Conservation (phyloP, 2,113 vertebrate species). For the Alexandromys fortis region DNA sequence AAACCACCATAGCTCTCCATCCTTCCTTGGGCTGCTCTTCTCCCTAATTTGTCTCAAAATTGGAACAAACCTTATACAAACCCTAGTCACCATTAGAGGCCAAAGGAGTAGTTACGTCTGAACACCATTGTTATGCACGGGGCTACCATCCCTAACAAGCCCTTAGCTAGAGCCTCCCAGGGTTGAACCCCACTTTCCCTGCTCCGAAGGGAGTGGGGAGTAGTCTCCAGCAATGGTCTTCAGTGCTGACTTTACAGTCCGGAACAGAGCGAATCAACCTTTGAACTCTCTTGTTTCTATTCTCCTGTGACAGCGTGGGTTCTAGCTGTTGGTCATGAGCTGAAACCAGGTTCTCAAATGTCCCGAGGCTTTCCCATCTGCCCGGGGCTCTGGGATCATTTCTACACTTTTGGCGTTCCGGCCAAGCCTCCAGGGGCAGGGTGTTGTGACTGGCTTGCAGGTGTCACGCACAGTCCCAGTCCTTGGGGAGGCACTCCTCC, state of each 20-base stretch:
- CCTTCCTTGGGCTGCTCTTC: neutral
- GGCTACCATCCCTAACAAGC: slow-evolving; percentile 51
- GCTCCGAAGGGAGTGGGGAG: neutral
- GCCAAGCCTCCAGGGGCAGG: neutral
- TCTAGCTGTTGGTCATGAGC: slow-evolving; percentile 61
- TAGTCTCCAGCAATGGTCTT: slow-evolving; percentile 70
- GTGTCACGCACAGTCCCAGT: neutral
- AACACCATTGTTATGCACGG: neutral
- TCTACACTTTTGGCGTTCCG: slow-evolving; percentile 39
- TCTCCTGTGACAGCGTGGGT: slow-evolving; percentile 27
- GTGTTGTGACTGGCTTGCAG: neutral
- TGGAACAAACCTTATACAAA: neutral
- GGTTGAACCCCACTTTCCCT: slow-evolving; percentile 58
- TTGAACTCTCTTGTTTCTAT: slow-evolving; percentile 61
- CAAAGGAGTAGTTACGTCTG: neutral
- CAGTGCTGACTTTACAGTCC: slow-evolving; percentile 70
- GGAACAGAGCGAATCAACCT: slow-evolving; percentile 52
- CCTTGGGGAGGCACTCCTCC: neutral
- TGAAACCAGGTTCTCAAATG: slow-evolving; percentile 76
- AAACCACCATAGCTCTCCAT: no score
- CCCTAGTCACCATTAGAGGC: neutral
- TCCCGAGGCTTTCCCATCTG: slow-evolving; percentile 49
- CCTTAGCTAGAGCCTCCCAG: slow-evolving; percentile 31
- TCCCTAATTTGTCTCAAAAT: neutral
- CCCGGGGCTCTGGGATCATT: slow-evolving; percentile 70